phyloP scores from a whole-genome alignment of 2,113 vertebrate genomes.

The Dipodomys ordii region DNA sequence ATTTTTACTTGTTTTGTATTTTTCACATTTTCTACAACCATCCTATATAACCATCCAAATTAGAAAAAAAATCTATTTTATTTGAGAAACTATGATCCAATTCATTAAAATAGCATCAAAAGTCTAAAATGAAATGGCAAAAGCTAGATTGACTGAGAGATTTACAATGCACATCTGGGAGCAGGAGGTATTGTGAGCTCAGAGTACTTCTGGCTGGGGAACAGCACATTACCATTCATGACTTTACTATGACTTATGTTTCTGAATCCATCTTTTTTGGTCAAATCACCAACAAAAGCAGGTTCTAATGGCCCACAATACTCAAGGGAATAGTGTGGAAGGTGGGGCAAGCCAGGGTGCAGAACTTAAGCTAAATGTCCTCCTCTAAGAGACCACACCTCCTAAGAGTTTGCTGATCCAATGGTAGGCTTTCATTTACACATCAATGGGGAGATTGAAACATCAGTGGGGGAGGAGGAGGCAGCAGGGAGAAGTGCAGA shows the following conservation, averaged over 20 bases:
- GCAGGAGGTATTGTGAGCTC: background rate
- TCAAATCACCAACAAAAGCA: background rate
- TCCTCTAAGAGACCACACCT: no score
- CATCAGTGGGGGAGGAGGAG: background rate
- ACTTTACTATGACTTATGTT: background rate
- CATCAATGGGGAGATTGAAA: background rate
- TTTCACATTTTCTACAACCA: constrained; percentile 24
- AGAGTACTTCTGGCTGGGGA: background rate
- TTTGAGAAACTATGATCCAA: background rate
- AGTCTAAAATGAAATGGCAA: background rate
- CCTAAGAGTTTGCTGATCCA: background rate
- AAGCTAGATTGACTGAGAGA: background rate
- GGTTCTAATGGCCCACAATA: background rate
- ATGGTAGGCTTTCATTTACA: constrained; percentile 10
- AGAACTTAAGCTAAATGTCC: background rate
- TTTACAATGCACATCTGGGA: background rate
- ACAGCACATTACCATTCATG: no score
- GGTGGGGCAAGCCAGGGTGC: background rate
- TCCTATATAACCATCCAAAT: background rate
- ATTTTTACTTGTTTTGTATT: constrained; percentile 17
- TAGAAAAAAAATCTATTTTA: constrained; percentile 32
- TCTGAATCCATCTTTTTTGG: background rate
- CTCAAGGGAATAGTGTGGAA: background rate
- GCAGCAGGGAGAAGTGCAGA: constrained; percentile 20
- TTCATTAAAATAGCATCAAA: background rate